Conservation (phyloP, 1,140 invertebrate genomes). For the Drosophila melanica region DNA sequence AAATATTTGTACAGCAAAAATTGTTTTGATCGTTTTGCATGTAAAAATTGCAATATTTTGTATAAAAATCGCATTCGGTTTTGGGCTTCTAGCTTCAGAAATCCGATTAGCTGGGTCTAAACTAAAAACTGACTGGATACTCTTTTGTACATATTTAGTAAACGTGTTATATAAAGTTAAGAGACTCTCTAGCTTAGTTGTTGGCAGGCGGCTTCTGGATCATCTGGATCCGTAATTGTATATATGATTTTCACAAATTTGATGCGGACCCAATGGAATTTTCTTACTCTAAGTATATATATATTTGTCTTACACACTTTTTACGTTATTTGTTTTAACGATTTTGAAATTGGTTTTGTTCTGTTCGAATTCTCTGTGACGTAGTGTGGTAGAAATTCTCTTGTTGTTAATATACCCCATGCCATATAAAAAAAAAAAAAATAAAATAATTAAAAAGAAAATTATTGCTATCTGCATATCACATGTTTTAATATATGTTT, state of each 20-base stretch:
- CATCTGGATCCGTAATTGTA: slow-evolving; percentile 5
- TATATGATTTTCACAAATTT: not conserved
- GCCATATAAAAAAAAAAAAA: too few relatives aligned
- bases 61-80: not conserved
- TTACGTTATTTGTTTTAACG: not conserved
- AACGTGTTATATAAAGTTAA: not conserved
- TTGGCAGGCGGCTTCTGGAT: slow-evolving; percentile 8
- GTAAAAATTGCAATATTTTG: slow-evolving; percentile 17
- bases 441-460: too few relatives aligned
- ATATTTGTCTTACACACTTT: not conserved
- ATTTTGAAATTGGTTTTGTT: slow-evolving; percentile 19
- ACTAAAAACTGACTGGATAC: not conserved
- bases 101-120: not conserved
- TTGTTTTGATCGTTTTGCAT: slow-evolving; percentile 6
- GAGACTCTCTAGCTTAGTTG: not conserved
- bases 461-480: slow-evolving; percentile 35
- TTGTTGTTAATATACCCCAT: slow-evolving; percentile 21
- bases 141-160: not conserved
- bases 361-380: slow-evolving; percentile 42
- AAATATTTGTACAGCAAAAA: slow-evolving; percentile 11
- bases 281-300: slow-evolving; percentile 8
- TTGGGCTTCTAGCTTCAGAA: not conserved
- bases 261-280: slow-evolving; percentile 1
- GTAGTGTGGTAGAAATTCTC: slow-evolving; percentile 42
- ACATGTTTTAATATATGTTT: slow-evolving; percentile 54